Evolutionary conservation across 2,797 vertebrate genomes (phyloP).

Genomic region (Monodelphis domestica): DNA sequence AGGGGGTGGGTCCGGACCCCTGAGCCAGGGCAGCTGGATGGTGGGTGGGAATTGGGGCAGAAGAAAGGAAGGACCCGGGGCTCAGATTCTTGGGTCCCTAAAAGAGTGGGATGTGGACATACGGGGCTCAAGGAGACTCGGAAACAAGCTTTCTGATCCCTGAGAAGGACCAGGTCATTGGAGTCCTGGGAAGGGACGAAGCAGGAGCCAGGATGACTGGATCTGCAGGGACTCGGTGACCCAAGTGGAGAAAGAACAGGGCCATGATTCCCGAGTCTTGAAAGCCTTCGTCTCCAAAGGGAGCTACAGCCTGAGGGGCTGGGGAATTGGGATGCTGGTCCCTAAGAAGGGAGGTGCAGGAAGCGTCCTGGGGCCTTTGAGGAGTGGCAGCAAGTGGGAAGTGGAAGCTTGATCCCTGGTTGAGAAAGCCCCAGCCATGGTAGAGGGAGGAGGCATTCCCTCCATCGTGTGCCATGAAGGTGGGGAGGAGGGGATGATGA

Average conservation of each 20-base stretch:
- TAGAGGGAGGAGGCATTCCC: too few species aligned
- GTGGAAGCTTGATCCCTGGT: background rate
- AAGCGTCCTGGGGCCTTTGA: too few species aligned
- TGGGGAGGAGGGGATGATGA: background rate
- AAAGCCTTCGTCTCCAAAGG: background rate
- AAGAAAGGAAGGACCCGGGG: background rate
- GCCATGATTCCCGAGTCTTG: slow-evolving; percentile 28
- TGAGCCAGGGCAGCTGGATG: slow-evolving; percentile 11
- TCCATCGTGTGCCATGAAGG: background rate
- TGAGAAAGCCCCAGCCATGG: background rate
- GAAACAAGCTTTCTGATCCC: background rate
- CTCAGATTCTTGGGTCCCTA: background rate
- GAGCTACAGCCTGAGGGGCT: background rate
- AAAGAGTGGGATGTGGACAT: background rate
- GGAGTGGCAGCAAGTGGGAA: background rate
- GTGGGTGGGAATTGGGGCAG: background rate
- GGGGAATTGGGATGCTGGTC: slow-evolving; percentile 41
- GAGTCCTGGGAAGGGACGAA: slow-evolving; percentile 36
- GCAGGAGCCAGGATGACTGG: slow-evolving; percentile 40
- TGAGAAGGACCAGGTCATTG: slow-evolving; percentile 49
- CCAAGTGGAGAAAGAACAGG: slow-evolving; percentile 21
- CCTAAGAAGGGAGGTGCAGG: background rate
- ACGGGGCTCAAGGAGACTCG: slow-evolving; percentile 34
- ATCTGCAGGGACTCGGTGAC: slow-evolving; percentile 48
- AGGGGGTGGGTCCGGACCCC: slow-evolving; percentile 55